Evolutionary conservation across 2,113 vertebrate species (phyloP), one percentile per base, ranked within the genome.

Genomic region (Struthidea cinerea): DNA sequence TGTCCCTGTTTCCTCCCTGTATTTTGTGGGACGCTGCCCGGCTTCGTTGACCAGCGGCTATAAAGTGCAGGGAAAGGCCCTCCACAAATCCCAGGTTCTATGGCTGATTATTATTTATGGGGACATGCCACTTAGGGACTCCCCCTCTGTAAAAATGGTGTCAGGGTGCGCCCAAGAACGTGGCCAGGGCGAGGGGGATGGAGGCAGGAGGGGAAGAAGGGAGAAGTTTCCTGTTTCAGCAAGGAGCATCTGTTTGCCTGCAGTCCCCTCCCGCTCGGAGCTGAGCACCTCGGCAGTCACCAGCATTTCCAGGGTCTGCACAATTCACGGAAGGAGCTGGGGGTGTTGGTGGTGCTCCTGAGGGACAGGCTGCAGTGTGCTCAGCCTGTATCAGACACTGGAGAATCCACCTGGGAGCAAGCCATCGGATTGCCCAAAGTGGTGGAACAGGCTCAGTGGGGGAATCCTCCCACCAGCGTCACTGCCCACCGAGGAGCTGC

Each of bases 1-100:
- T 39, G 39, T 27, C 27, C n/a, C 65, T 35, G 16, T 33, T 71
- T 55, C 53, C 75, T 47, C 46, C 14, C 0, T 5, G 21, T 35
- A 1, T 76, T 83, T 42, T 16, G 16, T 4, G 1, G 39, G 33
- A 10, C 33, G 1, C 33, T 1, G 1, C 53, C 16, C 2, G 0
- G 50, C 39, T 77, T 49, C 37, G 5, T 63, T 75, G 46, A 63
- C 18, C 82, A 16, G 33, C 4, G 57, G 35, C 41, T 80, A 1
- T 47, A 17, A 82, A 91, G 59, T 5, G 11, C 44, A 39, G 47
- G 30, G 69, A 50, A 68, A 93, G 56, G 67, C 59, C 42, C 50
- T 86, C 59, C 47, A 55, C 63, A 81, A 90, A 88, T 67, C 71
- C 50, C n/a, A 37, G 42, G 3, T 33, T 85, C 89, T 69, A 53